A percentile compares a stretch with the other conserved stretches of the same genome.
These are phyloP conservation scores for Orycteropus afer DNA, from an alignment of 2,113 vertebrate genomes.

Conservation along the genomic window DNA sequence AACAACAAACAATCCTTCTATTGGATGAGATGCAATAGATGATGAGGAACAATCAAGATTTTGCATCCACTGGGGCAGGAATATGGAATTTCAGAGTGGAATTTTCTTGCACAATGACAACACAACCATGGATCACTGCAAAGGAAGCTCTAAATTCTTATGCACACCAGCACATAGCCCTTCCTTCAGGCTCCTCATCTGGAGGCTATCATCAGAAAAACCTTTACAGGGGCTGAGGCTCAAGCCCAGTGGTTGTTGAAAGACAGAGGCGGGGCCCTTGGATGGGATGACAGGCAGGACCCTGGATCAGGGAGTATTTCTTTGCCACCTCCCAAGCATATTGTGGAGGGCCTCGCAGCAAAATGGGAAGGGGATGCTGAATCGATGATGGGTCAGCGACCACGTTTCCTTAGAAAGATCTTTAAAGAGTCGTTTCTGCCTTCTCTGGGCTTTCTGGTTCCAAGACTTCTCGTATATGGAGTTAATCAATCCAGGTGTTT, in stretches of 20 bases:
- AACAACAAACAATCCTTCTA: background rate
- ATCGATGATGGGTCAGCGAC: background rate
- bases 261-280: fast-evolving
- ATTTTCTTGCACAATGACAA: background rate
- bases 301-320: background rate
- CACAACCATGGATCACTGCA: background rate
- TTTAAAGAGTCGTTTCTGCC: background rate
- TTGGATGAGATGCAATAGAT: background rate
- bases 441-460: background rate
- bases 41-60: background rate
- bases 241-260: background rate
- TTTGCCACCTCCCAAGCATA: background rate
- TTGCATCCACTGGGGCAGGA: background rate
- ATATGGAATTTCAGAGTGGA: background rate
- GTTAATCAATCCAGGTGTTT: background rate
- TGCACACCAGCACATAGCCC: background rate
- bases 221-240: background rate
- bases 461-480: background rate
- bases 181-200: background rate
- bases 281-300: background rate
- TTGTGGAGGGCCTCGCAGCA: background rate
- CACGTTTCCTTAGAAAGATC: background rate
- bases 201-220: background rate
- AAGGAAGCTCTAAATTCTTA: background rate
- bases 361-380: background rate